phyloP scores from a whole-genome alignment of 1,140 invertebrate species.

The Augochlora pura region DNA sequence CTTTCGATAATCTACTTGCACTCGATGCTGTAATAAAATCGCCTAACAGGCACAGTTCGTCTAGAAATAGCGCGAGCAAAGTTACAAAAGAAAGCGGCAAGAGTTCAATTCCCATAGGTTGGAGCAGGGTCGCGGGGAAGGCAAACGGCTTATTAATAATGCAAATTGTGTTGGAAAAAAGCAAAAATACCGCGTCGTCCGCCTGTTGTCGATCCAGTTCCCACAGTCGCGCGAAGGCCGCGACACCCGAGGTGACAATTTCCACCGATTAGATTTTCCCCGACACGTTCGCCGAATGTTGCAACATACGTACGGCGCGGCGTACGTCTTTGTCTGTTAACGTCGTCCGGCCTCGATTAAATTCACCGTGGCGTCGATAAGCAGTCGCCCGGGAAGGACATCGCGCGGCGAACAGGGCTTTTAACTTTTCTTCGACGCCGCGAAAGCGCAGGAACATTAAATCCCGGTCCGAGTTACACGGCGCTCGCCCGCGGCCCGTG shows the following conservation, averaged over 20 bases:
- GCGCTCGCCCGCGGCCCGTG: neutral
- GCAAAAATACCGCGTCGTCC: neutral
- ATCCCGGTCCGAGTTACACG: neutral
- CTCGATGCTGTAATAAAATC: too few species aligned
- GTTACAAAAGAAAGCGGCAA: too few species aligned
- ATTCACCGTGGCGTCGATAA: conserved; percentile 16
- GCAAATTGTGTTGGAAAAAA: neutral
- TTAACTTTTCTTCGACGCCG: neutral
- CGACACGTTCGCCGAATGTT: neutral
- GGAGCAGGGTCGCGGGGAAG: neutral
- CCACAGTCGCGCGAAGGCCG: neutral
- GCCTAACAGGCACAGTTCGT: too few species aligned
- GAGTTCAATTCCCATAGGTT: too few species aligned
- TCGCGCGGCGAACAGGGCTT: neutral
- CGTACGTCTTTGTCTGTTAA: conserved; percentile 7
- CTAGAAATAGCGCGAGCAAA: too few species aligned
- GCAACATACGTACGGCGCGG: neutral
- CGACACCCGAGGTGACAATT: neutral
- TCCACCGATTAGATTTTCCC: neutral
- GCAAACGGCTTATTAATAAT: neutral
- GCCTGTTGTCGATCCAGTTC: neutral
- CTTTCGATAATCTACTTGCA: too few species aligned
- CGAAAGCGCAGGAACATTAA: neutral
- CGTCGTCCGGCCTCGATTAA: conserved; percentile 10
- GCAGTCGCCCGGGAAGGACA: conserved; percentile 3